Base-by-base conservation (phyloP, 2,888 invertebrate genomes). In the Caenorhabditis sinica region DNA sequence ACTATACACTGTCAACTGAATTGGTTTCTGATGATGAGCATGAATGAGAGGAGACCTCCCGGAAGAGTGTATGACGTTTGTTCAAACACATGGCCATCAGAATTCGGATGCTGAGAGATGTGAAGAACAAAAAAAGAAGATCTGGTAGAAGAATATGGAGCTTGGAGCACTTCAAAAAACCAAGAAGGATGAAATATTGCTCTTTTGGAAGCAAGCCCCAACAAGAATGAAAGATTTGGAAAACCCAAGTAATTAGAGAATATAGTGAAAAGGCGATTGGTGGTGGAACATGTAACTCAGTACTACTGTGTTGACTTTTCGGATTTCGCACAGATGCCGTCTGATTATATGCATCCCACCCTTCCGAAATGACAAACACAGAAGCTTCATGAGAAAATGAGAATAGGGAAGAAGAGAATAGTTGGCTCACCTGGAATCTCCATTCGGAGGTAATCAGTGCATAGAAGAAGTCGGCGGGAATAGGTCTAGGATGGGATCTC, bases 391-490 rank as follows among this genome's bases (percentile, higher is more conserved):
- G 56, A 56, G 56, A 56, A 51, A 56, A 51, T 56, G 56, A 69
- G 40, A 66, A 53, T 49, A 20, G 51, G 20, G 36, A 40, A 53
- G 56, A 11, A 11, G 43, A 49, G 23, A n/a, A 72, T 49, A 28
- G 30, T 45, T 17, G 53, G 25, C 80, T 80, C 61, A 83, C 82
- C 82, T 83, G 82, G 82, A 73, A 83, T 77, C 76, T 83, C 82
- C 82, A 83, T 83, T 66, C 58, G 56, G 25, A 15, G 25, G 63
- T 66, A 74, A 63, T 74, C 61, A 74, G 81, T 61, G 68, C 68
- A 81, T 75, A 76, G 56, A 75, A 15, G 43, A 45, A 23, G 40
- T 20, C 4, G 33, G 28, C 8, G 6, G 28, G 36, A 45, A 63
- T 49, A 56, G 28, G 30, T 56, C 51, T 30, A 69, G 51, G 33